These are phyloP conservation scores for Saguinus imperator DNA, from an alignment of 2,113 vertebrate genomes.

Conservation along the genomic window DNA sequence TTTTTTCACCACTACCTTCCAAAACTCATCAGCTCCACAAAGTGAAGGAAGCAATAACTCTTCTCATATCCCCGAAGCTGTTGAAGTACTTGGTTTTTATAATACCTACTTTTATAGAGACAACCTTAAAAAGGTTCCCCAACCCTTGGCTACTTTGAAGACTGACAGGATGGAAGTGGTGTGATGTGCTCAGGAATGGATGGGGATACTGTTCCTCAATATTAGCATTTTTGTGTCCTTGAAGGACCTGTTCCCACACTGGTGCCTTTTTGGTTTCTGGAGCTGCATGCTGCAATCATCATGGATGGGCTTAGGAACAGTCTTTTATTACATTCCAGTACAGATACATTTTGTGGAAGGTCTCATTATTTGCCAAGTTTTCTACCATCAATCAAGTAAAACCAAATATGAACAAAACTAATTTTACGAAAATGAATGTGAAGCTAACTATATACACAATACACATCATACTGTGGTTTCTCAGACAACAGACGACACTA, in stretches of 20 bases:
- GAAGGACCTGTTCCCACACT: neutral
- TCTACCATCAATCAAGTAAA: slow-evolving; percentile 62
- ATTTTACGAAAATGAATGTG: slow-evolving; percentile 36
- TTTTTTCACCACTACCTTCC: neutral
- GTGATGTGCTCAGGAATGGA: too few species aligned
- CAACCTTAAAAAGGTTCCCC: neutral
- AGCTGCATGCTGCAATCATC: neutral
- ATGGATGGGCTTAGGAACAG: neutral
- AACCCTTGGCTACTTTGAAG: neutral
- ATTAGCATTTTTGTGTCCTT: neutral
- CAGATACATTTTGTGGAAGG: slow-evolving; percentile 45
- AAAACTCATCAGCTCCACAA: slow-evolving; percentile 26
- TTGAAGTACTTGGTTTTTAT: neutral
- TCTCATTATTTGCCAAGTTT: slow-evolving; percentile 60
- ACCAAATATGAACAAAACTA: slow-evolving; percentile 56
- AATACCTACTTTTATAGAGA: neutral
- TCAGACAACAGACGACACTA: slow-evolving; percentile 10
- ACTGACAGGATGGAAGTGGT: neutral
- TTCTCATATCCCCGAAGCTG: neutral
- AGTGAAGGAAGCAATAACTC: neutral
- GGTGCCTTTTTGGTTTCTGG: neutral
- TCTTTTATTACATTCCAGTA: slow-evolving; percentile 45
- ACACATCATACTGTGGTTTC: slow-evolving; percentile 15
- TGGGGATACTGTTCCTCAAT: too few species aligned
- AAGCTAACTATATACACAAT: neutral